Percentiles rank a stretch among this genome's conserved stretches.
phyloP scores from a whole-genome alignment of 1,140 invertebrate genomes.

The Samia ricini region DNA sequence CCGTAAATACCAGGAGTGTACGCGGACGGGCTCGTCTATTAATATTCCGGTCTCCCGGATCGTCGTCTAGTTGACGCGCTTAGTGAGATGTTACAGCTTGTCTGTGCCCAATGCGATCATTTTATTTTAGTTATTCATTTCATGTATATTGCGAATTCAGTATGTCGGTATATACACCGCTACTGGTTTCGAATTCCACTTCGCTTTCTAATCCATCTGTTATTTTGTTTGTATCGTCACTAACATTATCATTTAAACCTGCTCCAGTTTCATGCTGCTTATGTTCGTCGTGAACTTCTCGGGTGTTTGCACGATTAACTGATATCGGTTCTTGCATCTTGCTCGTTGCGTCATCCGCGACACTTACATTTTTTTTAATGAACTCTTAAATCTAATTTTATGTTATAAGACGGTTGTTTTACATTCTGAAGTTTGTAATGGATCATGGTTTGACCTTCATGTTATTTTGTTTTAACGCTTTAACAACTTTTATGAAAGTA shows the following conservation, averaged over 20 bases:
- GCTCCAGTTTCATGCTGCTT: neutral
- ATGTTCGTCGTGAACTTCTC: neutral
- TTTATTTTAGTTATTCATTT: slow-evolving; percentile 6
- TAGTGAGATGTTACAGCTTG: slow-evolving; percentile 11
- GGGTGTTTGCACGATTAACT: neutral
- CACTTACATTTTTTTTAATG: neutral
- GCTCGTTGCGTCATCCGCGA: neutral
- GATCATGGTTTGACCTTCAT: neutral
- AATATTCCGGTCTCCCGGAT: slow-evolving; percentile 59
- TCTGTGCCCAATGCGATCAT: slow-evolving; percentile 8
- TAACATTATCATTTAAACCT: neutral
- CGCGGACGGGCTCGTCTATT: slow-evolving; percentile 39
- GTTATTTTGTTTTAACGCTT: neutral
- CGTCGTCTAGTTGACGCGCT: slow-evolving; percentile 20
- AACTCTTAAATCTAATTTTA: neutral
- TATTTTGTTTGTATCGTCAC: neutral
- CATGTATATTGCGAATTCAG: neutral
- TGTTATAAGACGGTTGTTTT: neutral
- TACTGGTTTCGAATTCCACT: neutral
- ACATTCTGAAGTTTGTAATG: neutral
- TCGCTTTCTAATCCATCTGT: neutral
- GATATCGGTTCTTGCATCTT: neutral
- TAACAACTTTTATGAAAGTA: neutral
- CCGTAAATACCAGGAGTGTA: slow-evolving; percentile 49
- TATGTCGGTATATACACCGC: neutral